Evolutionary conservation across 2,113 vertebrate genomes (phyloP), one percentile per base, ranked within the genome.

Genomic region (Oncorhynchus clarkii): DNA sequence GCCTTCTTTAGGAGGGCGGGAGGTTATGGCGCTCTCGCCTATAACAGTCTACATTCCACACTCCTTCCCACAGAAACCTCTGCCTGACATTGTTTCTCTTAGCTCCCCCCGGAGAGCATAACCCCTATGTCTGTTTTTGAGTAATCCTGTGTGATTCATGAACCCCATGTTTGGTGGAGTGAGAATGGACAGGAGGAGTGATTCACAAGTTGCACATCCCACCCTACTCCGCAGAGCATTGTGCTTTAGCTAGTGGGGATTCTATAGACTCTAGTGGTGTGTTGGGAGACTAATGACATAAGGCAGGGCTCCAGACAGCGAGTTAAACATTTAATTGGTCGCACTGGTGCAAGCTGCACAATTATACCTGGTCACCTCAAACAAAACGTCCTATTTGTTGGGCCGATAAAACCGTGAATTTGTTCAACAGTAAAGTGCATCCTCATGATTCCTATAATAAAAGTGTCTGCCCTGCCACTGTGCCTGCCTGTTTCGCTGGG

Each of bases 71-170:
- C 57, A 48, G 62, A 71, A 49, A 78, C 74, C 71, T 48, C 66
- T 62, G 45, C 16, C 1, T 64, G 59, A 78, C 74, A 69, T 39
- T 26, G 22, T 73, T 51, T 20, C 24, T 29, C 57, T 26, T 57
- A 62, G 54, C 22, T 45, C 45, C 34, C 70, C 54, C 62, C 64
- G 9, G 5, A 68, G 49, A 70, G 67, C 14, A 18, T n/a, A 45
- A 24, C 39, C 57, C 24, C 45, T 2, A 31, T 65, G 60, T 74
- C 22, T 51, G 49, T 70, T 49, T 70, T 57, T 71, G 5, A 71
- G 18, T 24, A 70, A 31, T 69, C 18, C 71, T 2, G 34, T 11
- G 14, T 66, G 78, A 86, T 78, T 84, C 77, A 84, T 68, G 73
- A 79, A 64, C 57, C 9, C 67, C 20, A 26, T 3, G 70, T 27